Base-by-base conservation (phyloP, 2,797 vertebrate species). In the Xenentodon cancila region DNA sequence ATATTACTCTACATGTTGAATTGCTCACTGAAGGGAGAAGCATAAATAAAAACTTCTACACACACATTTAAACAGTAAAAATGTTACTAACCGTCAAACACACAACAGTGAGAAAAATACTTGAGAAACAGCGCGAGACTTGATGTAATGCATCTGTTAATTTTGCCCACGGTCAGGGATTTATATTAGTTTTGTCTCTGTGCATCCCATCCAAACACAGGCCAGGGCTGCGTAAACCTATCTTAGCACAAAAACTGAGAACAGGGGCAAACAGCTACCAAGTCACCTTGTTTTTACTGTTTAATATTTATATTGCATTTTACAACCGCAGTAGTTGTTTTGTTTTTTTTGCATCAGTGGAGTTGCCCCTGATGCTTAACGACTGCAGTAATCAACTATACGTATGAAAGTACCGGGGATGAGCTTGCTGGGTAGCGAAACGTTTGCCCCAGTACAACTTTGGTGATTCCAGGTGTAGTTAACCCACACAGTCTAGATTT, bases 31-130 rank as follows among this genome's bases (percentile, higher is more conserved):
- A 52, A 68, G 54, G 42, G 7, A 21, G 32, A 21, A 52, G 55
- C 18, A 34, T 49, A 16, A 53, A 20, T 57, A 84, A 37, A 37
- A 37, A 11, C 34, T 37, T 37, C 34, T 11, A 37, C 9, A 37
- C 5, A 13, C 2, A 37, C 12, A 11, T 37, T 37, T 37, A 37
- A 37, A 37, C 9, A 37, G 34, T 37, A 37, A 37, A 37, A 37
- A 11, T 37, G 34, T 37, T 37, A 37, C 34, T 37, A 13, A 13
- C 9, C 9, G 6, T 70, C 30, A 53, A 80, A 77, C 50, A 79
- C 63, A 46, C 68, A 50, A 67, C 52, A 51, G 64, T 70, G 75
- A 37, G 19, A 46, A 59, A 78, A 84, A 81, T 68, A 81, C 55
- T 70, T n/a, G 78, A 76, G 37, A 21, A 76, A 71, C 62, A 68